A percentile compares a stretch with the other conserved stretches of the same genome.
These are phyloP conservation scores for Burhinus bistriatus DNA, from an alignment of 2,113 vertebrate species.

Conservation along the genomic window DNA sequence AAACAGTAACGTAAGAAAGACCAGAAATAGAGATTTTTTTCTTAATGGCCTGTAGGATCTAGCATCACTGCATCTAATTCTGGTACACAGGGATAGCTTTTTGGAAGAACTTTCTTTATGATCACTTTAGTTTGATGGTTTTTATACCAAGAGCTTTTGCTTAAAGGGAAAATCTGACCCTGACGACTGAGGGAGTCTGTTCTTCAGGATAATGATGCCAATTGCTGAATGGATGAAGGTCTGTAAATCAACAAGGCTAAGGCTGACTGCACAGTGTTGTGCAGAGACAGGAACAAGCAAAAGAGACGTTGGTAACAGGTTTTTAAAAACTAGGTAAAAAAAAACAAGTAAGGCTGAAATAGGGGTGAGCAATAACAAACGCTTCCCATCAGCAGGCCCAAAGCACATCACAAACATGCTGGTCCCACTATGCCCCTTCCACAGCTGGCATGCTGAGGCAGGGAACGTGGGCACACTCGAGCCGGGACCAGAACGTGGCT, in stretches of 20 bases:
- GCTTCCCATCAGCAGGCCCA: neutral
- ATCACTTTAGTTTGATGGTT: neutral
- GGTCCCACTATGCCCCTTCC: neutral
- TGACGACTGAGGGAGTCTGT: neutral
- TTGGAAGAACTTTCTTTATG: neutral
- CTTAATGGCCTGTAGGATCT: neutral
- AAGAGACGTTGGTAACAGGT: neutral
- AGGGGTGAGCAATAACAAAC: neutral
- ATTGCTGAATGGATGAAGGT: neutral
- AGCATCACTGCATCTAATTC: neutral
- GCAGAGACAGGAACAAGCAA: neutral
- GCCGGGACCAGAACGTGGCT: fast-evolving
- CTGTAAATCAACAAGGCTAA: neutral
- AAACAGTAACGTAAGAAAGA: neutral
- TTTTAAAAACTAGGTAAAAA: neutral
- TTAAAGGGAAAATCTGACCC: neutral
- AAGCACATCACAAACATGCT: neutral
- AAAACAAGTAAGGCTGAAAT: neutral
- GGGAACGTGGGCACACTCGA: fast-evolving
- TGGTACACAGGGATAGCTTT: neutral
- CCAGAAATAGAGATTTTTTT: neutral
- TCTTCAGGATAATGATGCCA: neutral
- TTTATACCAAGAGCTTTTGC: neutral
- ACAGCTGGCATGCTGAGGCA: neutral
- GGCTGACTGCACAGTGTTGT: neutral